These are phyloP conservation scores for Bugulina stolonifera DNA, from an alignment of 2,888 invertebrate species.

Conservation along the genomic window DNA sequence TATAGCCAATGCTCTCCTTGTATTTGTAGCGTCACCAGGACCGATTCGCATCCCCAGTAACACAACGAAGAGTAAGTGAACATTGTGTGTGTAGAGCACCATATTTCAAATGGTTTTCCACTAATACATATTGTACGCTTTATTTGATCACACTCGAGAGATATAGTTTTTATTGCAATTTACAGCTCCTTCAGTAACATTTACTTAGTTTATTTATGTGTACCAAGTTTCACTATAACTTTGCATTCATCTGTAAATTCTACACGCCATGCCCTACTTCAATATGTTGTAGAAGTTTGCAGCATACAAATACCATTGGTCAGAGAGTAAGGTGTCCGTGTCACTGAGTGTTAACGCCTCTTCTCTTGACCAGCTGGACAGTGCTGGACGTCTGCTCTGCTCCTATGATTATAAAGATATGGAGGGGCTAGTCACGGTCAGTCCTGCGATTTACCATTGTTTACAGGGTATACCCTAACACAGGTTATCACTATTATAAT, in stretches of 20 bases:
- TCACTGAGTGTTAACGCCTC: slow-evolving; percentile 86
- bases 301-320: slow-evolving; percentile 94
- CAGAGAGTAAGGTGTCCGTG: slow-evolving; percentile 79
- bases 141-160: too few relatives aligned
- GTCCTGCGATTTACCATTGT: too few relatives aligned
- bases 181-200: slow-evolving; percentile 11
- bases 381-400: slow-evolving; percentile 72
- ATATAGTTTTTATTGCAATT: too few relatives aligned
- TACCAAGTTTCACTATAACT: background rate
- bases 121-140: too few relatives aligned
- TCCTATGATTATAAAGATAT: slow-evolving; percentile 81
- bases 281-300: slow-evolving; percentile 66
- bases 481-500: too few relatives aligned
- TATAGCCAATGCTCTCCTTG: too few relatives aligned
- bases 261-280: background rate
- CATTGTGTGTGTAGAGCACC: too few relatives aligned
- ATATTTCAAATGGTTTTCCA: too few relatives aligned
- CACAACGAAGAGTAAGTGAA: slow-evolving; percentile 28
- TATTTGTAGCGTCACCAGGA: background rate
- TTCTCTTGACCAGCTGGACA: slow-evolving; percentile 84
- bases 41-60: background rate
- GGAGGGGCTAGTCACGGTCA: slow-evolving; percentile 63
- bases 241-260: background rate
- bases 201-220: background rate
- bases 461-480: too few relatives aligned